Conservation (phyloP, 92 coral and sea anemone genomes). For the Palythoa heliodiscus region DNA sequence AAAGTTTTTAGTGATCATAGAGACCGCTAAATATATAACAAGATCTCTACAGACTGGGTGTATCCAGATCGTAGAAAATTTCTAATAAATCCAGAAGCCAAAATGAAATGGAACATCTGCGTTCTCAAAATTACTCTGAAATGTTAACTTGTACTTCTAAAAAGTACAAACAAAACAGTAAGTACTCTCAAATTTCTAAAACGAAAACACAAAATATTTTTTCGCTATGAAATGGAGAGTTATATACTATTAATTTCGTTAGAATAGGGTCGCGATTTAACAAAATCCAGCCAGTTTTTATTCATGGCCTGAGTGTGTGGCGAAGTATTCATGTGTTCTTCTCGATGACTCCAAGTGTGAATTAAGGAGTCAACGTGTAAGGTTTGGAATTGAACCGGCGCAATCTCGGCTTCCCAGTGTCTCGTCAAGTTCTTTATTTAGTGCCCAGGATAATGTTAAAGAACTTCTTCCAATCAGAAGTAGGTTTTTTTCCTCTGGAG, state of each 20-base stretch:
- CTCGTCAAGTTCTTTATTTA: neutral
- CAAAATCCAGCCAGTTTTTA: constrained; percentile 1
- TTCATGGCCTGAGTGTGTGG: neutral
- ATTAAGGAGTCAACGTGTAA: neutral
- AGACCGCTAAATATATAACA: constrained; percentile 16
- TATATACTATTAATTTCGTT: neutral
- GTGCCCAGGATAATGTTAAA: neutral
- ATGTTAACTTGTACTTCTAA: neutral
- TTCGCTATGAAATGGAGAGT: neutral
- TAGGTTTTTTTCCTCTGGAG: neutral
- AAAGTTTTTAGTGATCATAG: neutral
- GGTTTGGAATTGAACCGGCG: neutral
- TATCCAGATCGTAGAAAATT: constrained; percentile 8
- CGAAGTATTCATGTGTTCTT: neutral
- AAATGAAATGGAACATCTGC: neutral
- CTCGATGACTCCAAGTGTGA: neutral
- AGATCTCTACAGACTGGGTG: constrained; percentile 37
- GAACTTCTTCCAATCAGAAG: neutral
- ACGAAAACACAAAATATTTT: neutral
- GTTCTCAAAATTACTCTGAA: neutral
- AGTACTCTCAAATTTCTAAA: neutral
- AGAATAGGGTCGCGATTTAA: neutral
- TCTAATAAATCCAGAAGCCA: neutral
- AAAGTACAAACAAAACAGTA: neutral
- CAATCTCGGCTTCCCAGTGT: neutral